Base-by-base conservation (phyloP, 1,140 invertebrate genomes). In the Microplitis mediator region DNA sequence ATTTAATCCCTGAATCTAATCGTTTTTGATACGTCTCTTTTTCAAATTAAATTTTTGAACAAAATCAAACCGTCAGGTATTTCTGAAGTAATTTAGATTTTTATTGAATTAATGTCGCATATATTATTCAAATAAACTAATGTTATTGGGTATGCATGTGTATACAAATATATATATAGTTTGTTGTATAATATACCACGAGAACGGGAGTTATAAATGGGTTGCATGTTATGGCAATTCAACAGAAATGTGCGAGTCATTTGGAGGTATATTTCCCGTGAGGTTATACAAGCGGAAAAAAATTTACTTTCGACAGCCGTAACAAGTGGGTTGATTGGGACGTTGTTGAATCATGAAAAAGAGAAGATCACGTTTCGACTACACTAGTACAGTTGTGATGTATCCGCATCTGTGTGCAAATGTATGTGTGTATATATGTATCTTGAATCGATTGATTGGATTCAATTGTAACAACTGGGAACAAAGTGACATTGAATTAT, bases 261-360 rank as follows among this genome's bases (percentile, higher is more conserved):
- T 50, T 31, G 8, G n/a, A 39, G 34, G n/a, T 52, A 51, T 65
- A 65, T 65, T 65, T 65, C 63, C 63, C 63, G 39, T 13, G 63
- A 65, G 63, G 39, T 51, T 65, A 51, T 51, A 52, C 39, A 39
- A 50, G 4, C 63, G 23, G 39, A 65, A 50, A 51, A 65, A 65
- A 65, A 65, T 51, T 65, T 51, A 65, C 45, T 65, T 64, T 35
- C 39, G 39, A 51, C 63, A 65, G 39, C 39, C 39, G 39, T 65
- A 65, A 65, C 63, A 65, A 65, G 63, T 65, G 63, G 63, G 63
- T 65, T 65, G 63, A 65, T 65, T 65, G 63, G 39, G 45, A 14
- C 39, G 63, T 65, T 65, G 63, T 65, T 65, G 63, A 65, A 65
- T 65, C 63, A 65, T 65, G 63, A 50, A 65, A 6, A 6, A 65